Evolutionary conservation across 2,113 vertebrate genomes (phyloP).

Genomic region (Anolis sagrei): DNA sequence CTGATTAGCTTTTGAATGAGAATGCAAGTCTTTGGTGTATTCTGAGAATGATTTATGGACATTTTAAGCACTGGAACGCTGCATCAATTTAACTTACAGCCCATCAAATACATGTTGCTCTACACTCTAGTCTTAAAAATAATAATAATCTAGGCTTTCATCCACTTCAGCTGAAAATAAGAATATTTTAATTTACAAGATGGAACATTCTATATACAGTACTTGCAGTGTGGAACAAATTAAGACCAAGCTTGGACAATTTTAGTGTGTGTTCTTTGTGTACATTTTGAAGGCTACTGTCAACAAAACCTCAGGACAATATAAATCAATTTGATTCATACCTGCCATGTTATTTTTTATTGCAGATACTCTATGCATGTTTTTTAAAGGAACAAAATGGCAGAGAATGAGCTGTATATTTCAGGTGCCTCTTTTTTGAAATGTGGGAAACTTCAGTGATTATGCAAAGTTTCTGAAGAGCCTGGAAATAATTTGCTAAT

Average conservation of each 20-base stretch:
- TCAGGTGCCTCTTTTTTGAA: background rate
- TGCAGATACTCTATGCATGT: background rate
- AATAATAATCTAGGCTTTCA: conserved; percentile 39
- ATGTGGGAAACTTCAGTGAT: background rate
- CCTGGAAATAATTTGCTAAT: too few relatives aligned
- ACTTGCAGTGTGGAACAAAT: background rate
- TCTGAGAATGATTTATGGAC: conserved; percentile 37
- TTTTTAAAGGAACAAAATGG: background rate
- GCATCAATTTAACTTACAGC: background rate
- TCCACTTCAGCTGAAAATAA: conserved; percentile 36
- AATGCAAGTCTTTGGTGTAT: background rate
- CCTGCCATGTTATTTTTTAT: background rate
- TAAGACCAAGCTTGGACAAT: conserved; percentile 27
- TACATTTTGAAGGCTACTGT: conserved; percentile 5
- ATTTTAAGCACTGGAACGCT: conserved; percentile 15
- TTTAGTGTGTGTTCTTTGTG: conserved; percentile 2
- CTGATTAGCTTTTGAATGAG: conserved; percentile 42
- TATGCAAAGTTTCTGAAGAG: background rate
- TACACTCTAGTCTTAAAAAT: conserved; percentile 35
- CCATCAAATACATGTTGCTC: conserved; percentile 8
- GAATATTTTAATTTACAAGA: conserved; percentile 15
- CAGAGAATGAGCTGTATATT: background rate
- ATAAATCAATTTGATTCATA: conserved; percentile 13
- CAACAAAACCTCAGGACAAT: conserved; percentile 4
- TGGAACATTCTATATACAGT: conserved; percentile 25